Evolutionary conservation across 2,888 invertebrate genomes (phyloP), one percentile per base, ranked within the genome.

Genomic region (Drosophila helvetica): DNA sequence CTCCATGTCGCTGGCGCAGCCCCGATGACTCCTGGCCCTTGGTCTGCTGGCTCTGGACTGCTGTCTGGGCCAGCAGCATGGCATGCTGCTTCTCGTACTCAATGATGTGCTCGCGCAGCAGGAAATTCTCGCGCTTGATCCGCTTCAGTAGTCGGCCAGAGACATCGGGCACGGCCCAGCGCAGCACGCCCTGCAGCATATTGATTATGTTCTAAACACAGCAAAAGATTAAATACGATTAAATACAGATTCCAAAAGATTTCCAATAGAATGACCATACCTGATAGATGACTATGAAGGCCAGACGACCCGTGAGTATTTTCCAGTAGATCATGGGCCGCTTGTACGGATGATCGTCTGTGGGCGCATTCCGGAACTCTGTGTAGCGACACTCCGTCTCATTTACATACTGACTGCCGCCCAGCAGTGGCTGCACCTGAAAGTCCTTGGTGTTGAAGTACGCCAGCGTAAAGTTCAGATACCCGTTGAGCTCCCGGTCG

Each of bases 111-210:
- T 96, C 96, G 84, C 95, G 96, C 12, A 95, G 94, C 75, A 95
- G 93, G 89, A 95, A 95, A 12, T 94, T 94, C 90, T 96, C 96
- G 25, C 95, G 93, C 74, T 95, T 94, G 33, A 96, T 95, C 84
- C 94, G 94, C 80, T 96, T 95, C 60, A 94, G 93, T 59, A 97
- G 92, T 87, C 94, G 94, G 42, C 93, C 93, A 0, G 96, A 96
- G 46, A 95, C 93, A 89, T 96, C 96, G 0, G 97, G 96, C 77
- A 97, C 95, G 19, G 95, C 92, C 95, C 96, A 96, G 62, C 96
- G 94, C 4, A 96, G 94, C 9, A 94, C 91, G 79, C 95, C 95
- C 75, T 96, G 95, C 55, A 96, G 92, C 64, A 96, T 92, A 47
- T 95, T 94, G 38, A 97, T 96, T 15, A 96, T 91, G 91, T 97